These are phyloP conservation scores for Syrrhaptes paradoxus DNA, from an alignment of 2,113 vertebrate species.

Conservation along the genomic window DNA sequence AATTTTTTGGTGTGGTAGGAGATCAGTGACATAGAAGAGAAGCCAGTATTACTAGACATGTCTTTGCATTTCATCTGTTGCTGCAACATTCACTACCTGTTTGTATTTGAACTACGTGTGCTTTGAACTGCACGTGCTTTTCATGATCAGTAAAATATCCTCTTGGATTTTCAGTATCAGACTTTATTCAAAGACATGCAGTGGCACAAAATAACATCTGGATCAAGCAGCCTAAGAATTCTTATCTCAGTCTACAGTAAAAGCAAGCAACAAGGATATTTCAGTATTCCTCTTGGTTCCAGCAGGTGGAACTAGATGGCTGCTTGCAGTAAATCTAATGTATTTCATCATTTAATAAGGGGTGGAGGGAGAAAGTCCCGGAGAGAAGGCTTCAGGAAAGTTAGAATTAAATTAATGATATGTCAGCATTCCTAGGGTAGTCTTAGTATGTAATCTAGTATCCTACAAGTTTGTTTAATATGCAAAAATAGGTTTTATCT, in stretches of 20 bases:
- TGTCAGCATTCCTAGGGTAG: background rate
- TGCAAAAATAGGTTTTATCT: background rate
- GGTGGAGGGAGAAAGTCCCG: background rate
- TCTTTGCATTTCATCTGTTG: background rate
- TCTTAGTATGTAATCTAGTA: background rate
- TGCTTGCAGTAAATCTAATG: background rate
- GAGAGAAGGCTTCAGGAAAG: background rate
- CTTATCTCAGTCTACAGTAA: background rate
- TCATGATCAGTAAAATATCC: background rate
- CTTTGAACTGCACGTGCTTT: background rate
- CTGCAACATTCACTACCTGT: background rate
- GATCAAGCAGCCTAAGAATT: background rate
- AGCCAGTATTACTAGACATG: rapidly evolving
- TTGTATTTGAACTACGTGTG: background rate
- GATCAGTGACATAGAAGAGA: background rate
- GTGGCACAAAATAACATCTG: background rate
- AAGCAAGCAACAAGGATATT: rapidly evolving
- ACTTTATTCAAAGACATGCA: background rate
- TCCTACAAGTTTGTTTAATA: background rate
- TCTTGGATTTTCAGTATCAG: background rate
- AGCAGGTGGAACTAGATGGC: slow-evolving; percentile 5
- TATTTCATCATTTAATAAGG: background rate
- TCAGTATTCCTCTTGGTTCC: background rate
- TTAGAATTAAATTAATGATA: background rate
- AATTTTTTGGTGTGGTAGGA: background rate